These are phyloP conservation scores for Gambelia wislizenii DNA, from an alignment of 2,797 vertebrate genomes.

Conservation along the genomic window DNA sequence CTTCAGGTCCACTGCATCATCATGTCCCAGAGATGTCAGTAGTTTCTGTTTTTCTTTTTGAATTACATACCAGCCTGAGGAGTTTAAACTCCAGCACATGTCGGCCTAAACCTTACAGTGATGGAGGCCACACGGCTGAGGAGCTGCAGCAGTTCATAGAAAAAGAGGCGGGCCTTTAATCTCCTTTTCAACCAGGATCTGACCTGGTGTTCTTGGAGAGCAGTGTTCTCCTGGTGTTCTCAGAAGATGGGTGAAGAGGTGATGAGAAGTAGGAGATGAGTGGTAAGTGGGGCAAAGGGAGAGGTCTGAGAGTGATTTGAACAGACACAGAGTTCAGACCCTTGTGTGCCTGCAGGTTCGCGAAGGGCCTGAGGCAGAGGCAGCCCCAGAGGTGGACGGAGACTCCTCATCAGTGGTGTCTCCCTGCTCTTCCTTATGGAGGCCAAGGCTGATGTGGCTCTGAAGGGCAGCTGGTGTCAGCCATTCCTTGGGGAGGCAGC, in stretches of 20 bases:
- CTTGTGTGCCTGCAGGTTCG: slow-evolving; percentile 90
- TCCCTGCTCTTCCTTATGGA: slow-evolving; percentile 88
- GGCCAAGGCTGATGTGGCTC: slow-evolving; percentile 93
- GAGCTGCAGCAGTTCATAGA: slow-evolving; percentile 32
- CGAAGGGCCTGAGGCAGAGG: slow-evolving; percentile 81
- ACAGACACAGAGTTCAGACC: slow-evolving; percentile 78
- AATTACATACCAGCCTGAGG: slow-evolving; percentile 1
- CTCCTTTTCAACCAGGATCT: background rate
- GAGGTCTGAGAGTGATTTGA: background rate
- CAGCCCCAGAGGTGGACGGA: slow-evolving; percentile 81
- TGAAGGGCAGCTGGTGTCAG: slow-evolving; percentile 93
- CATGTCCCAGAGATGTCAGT: slow-evolving; percentile 30
- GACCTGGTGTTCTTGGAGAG: slow-evolving; percentile 5
- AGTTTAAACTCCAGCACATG: background rate
- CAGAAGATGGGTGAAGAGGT: background rate
- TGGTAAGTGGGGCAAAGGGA: background rate
- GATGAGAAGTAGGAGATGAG: background rate
- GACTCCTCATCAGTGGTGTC: slow-evolving; percentile 88
- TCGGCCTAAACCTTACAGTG: background rate
- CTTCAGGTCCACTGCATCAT: background rate
- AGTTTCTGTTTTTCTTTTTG: slow-evolving; percentile 18
- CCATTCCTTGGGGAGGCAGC: slow-evolving; percentile 94
- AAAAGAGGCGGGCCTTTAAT: slow-evolving; percentile 47
- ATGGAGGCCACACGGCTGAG: slow-evolving; percentile 43
- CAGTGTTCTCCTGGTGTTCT: slow-evolving; percentile 6